These are phyloP conservation scores for Nothoprocta pentlandii DNA, from an alignment of 2,113 vertebrate species.

Conservation along the genomic window DNA sequence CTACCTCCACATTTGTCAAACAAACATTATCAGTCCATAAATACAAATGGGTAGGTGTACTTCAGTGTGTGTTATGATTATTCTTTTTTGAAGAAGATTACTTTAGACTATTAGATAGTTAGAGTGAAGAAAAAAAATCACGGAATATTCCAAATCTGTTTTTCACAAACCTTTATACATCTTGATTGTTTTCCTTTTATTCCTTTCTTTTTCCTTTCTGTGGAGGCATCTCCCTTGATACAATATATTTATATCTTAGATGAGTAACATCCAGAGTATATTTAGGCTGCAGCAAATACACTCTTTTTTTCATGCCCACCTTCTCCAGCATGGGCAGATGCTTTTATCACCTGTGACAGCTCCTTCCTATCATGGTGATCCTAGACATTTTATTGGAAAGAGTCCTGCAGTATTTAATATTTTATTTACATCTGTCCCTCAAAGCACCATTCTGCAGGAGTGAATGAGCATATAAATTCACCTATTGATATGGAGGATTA, in stretches of 20 bases:
- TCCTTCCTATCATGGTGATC: background rate
- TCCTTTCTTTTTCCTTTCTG: background rate
- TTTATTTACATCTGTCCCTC: background rate
- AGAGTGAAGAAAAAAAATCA: background rate
- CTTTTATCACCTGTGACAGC: background rate
- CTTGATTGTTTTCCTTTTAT: background rate
- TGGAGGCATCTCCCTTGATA: background rate
- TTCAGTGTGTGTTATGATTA: background rate
- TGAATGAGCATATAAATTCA: background rate
- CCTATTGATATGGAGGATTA: background rate
- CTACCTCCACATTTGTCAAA: background rate
- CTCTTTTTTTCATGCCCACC: background rate
- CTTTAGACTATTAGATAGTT: background rate
- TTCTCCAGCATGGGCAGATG: background rate
- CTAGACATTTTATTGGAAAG: background rate
- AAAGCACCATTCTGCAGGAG: background rate
- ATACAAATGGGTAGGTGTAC: background rate
- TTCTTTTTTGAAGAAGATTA: background rate
- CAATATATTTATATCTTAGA: rapidly evolving
- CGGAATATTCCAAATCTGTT: background rate
- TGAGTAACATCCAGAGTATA: background rate
- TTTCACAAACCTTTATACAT: background rate
- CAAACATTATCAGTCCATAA: background rate
- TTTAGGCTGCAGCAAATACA: background rate
- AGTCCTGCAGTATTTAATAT: background rate